phyloP scores from a whole-genome alignment of 2,797 vertebrate species.

The Enteromius trimaculatus region DNA sequence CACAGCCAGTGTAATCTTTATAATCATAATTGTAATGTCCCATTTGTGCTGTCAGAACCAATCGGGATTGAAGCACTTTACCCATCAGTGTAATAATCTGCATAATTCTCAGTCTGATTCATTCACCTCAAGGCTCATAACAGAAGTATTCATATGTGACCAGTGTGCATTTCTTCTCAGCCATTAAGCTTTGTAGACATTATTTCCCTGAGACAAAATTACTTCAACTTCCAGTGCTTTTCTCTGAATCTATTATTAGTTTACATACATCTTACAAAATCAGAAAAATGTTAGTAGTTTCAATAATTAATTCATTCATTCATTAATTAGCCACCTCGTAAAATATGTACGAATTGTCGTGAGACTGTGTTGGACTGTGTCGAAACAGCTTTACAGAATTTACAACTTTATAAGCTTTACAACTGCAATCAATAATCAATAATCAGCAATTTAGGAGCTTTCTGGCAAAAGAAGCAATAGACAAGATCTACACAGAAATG shows the following conservation, averaged over 20 bases:
- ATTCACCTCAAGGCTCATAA: slow-evolving; percentile 64
- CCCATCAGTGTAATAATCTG: slow-evolving; percentile 66
- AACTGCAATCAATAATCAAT: too few relatives aligned
- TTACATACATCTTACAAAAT: background rate
- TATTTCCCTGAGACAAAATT: slow-evolving; percentile 58
- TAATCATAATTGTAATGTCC: slow-evolving; percentile 54
- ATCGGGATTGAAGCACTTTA: slow-evolving; percentile 60
- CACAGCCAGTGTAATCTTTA: slow-evolving; percentile 37
- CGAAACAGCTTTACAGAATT: too few relatives aligned
- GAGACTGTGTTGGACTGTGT: too few relatives aligned
- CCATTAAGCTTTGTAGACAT: slow-evolving; percentile 62
- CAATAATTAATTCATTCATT: too few relatives aligned
- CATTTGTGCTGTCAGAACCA: slow-evolving; percentile 60
- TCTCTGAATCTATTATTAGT: background rate
- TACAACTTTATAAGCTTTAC: too few relatives aligned
- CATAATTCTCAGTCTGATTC: slow-evolving; percentile 60
- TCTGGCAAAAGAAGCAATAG: too few relatives aligned
- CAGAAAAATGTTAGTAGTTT: background rate
- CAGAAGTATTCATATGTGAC: slow-evolving; percentile 60
- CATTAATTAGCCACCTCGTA: too few relatives aligned
- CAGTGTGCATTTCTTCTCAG: slow-evolving; percentile 65
- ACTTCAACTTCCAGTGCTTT: background rate
- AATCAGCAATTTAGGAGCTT: too few relatives aligned
- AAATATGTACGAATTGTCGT: too few relatives aligned
- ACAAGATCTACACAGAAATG: too few relatives aligned